phyloP scores from a whole-genome alignment of 2,888 invertebrate species.

The Neria commutata region DNA sequence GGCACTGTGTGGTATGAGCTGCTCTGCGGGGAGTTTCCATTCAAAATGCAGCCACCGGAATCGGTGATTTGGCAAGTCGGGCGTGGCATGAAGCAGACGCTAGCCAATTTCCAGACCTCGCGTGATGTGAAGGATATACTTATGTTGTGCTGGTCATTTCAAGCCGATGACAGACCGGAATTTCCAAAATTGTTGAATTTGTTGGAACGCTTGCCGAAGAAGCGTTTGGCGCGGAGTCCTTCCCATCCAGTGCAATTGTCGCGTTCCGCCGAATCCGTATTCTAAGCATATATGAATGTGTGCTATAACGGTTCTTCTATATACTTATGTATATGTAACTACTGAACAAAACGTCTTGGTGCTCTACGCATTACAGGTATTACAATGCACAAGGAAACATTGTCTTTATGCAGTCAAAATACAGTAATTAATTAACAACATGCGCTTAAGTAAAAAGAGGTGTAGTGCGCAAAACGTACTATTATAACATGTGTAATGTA shows the following conservation, averaged over 20 bases:
- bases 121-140: slow-evolving; percentile 98
- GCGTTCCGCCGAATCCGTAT: slow-evolving; percentile 94
- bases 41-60: slow-evolving; percentile 91
- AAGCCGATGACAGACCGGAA: slow-evolving; percentile 84
- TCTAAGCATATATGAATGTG: slow-evolving; percentile 64
- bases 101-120: slow-evolving; percentile 92
- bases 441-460: too few relatives aligned
- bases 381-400: background rate
- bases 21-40: slow-evolving; percentile 95
- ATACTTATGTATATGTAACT: slow-evolving; percentile 7
- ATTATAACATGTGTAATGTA: too few relatives aligned
- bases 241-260: slow-evolving; percentile 97
- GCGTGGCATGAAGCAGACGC: slow-evolving; percentile 92
- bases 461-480: too few relatives aligned
- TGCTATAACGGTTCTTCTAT: slow-evolving; percentile 11
- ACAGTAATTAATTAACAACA: too few relatives aligned
- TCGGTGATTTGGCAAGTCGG: slow-evolving; percentile 98
- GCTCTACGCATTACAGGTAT: slow-evolving; percentile 13
- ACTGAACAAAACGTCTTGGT: slow-evolving; percentile 15
- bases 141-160: slow-evolving; percentile 95
- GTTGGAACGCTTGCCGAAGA: slow-evolving; percentile 92
- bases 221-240: slow-evolving; percentile 93
- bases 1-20: slow-evolving; percentile 99
- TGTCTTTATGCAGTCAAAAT: too few relatives aligned
- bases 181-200: slow-evolving; percentile 84